phyloP scores from a whole-genome alignment of 2,888 invertebrate species.

The Tromatobia lineatoria region DNA sequence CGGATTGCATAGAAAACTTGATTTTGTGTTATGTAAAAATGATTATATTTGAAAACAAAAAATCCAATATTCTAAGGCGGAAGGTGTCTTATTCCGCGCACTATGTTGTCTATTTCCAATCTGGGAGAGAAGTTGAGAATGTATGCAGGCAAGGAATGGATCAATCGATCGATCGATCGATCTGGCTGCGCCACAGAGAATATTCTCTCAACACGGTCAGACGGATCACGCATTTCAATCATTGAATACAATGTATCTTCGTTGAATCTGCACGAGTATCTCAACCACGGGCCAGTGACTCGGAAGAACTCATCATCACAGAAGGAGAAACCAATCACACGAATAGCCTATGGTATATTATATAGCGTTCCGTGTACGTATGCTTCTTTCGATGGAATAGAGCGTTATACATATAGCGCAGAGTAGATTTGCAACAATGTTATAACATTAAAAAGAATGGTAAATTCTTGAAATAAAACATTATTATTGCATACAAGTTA shows the following conservation, averaged over 20 bases:
- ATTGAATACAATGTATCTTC: constrained; percentile 68
- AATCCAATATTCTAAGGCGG: neutral
- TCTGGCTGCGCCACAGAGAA: constrained; percentile 38
- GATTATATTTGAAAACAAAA: too few relatives aligned
- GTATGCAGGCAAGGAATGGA: constrained; percentile 46
- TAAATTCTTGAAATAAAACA: neutral
- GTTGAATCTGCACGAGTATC: constrained; percentile 8
- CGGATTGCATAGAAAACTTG: too few relatives aligned
- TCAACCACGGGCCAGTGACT: constrained; percentile 12
- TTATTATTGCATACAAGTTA: neutral
- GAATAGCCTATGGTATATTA: constrained; percentile 8
- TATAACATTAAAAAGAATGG: neutral
- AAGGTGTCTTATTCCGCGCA: neutral
- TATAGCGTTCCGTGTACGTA: neutral
- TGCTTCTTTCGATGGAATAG: neutral
- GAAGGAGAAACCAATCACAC: constrained; percentile 15
- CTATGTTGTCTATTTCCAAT: neutral
- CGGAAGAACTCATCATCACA: neutral
- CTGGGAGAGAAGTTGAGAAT: neutral
- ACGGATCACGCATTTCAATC: constrained; percentile 72
- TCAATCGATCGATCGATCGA: constrained; percentile 50
- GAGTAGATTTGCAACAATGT: neutral
- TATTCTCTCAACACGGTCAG: constrained; percentile 71
- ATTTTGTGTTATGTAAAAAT: too few relatives aligned
- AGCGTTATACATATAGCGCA: neutral